A percentile compares a stretch with the other conserved stretches of the same genome.
Conservation (phyloP, 2,797 vertebrate genomes). For the Galago senegalensis region DNA sequence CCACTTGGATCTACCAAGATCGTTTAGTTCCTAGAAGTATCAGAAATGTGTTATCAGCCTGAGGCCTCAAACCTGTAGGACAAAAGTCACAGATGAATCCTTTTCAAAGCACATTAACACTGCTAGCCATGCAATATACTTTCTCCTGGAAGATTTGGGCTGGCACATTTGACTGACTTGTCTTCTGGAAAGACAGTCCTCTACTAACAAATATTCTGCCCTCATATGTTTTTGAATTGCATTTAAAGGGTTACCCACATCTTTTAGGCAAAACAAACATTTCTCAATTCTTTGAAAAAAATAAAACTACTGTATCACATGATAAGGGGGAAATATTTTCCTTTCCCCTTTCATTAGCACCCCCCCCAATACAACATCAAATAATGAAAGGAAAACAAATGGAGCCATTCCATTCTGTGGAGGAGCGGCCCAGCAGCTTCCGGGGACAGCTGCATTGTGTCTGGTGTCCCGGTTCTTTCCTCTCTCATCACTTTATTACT, state of each 20-base stretch:
- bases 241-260: constrained; percentile 41
- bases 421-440: constrained; percentile 77
- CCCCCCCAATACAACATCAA: constrained; percentile 78
- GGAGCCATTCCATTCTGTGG: constrained; percentile 70
- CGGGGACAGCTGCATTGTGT: constrained; percentile 83
- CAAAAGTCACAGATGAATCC: background rate
- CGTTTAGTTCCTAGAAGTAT: background rate
- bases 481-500: constrained; percentile 80
- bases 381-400: constrained; percentile 90
- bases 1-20: background rate
- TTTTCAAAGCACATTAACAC: background rate
- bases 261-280: constrained; percentile 69
- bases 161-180: background rate
- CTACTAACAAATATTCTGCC: background rate
- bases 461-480: constrained; percentile 74
- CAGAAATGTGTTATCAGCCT: background rate
- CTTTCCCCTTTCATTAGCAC: constrained; percentile 76
- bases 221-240: background rate
- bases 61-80: background rate
- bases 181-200: constrained; percentile 33
- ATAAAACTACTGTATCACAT: constrained; percentile 45
- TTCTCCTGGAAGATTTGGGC: background rate
- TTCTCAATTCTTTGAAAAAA: constrained; percentile 73
- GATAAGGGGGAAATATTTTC: constrained; percentile 72
- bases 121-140: background rate